Conservation (phyloP, 2,113 vertebrate species). For the Hypanus sabinus region DNA sequence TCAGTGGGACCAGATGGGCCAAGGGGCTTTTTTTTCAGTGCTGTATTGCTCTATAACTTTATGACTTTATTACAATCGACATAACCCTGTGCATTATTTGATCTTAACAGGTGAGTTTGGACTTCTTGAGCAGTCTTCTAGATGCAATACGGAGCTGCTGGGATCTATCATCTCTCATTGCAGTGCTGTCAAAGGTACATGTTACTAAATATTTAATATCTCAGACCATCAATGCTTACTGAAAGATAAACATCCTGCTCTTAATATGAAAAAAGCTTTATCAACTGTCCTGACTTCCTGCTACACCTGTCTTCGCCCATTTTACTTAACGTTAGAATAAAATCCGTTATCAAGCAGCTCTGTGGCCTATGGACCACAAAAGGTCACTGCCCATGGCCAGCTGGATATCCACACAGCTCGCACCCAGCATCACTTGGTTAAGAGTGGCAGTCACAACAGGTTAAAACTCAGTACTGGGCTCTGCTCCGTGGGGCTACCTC, state of each 20-base stretch:
- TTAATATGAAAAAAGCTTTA: not conserved
- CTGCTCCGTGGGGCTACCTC: not conserved
- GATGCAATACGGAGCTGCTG: constrained; percentile 57
- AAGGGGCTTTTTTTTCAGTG: too few relatives aligned
- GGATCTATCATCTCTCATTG: constrained; percentile 56
- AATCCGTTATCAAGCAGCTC: too few relatives aligned
- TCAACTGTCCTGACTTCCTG: not conserved
- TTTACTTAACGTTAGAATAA: not conserved
- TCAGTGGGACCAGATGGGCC: too few relatives aligned
- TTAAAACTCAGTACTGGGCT: not conserved
- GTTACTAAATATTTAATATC: not conserved
- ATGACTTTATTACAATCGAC: not conserved
- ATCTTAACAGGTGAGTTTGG: constrained; percentile 67
- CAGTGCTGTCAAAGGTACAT: constrained; percentile 66
- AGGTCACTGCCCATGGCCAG: not conserved
- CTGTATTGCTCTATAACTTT: too few relatives aligned
- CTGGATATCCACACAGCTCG: not conserved
- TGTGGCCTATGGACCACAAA: not conserved
- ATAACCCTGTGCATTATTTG: not conserved
- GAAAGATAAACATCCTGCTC: not conserved
- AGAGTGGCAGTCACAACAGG: not conserved
- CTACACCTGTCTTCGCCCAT: not conserved
- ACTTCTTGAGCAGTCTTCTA: constrained; percentile 70
- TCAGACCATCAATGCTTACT: not conserved
- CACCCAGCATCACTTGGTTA: not conserved